phyloP scores from a whole-genome alignment of 2,888 invertebrate genomes.

The Sphaeridia pumilis region DNA sequence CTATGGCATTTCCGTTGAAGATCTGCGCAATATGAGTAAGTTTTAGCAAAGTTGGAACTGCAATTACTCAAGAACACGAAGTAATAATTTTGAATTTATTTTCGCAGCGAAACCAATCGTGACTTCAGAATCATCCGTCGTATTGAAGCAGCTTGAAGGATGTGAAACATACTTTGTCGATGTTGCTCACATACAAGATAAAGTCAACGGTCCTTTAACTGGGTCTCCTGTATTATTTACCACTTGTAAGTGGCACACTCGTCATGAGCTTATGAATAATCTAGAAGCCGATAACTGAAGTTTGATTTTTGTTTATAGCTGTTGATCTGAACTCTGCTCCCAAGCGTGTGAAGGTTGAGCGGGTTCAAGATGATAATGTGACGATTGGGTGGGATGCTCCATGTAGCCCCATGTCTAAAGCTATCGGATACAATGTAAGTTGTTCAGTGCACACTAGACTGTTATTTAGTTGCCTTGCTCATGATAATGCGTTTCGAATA shows the following conservation, averaged over 20 bases:
- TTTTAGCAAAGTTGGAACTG: too few species aligned
- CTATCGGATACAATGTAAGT: constrained; percentile 52
- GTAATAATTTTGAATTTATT: background rate
- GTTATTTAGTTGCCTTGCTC: background rate
- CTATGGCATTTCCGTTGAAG: constrained; percentile 51
- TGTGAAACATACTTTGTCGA: constrained; percentile 64
- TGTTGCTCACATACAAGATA: constrained; percentile 52
- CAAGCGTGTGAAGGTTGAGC: constrained; percentile 49
- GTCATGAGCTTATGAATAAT: background rate
- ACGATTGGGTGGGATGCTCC: constrained; percentile 59
- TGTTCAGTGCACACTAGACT: background rate
- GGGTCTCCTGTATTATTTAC: constrained; percentile 45
- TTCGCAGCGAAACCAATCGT: constrained; percentile 3
- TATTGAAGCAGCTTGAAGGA: constrained; percentile 52
- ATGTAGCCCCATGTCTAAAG: constrained; percentile 47
- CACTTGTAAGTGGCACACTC: constrained; percentile 42
- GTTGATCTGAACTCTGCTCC: constrained; percentile 56
- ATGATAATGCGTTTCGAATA: background rate
- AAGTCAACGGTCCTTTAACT: constrained; percentile 49
- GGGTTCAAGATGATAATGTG: constrained; percentile 43
- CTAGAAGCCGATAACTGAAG: too few species aligned
- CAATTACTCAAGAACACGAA: background rate
- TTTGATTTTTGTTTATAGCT: background rate
- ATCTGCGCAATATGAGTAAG: constrained; percentile 49
- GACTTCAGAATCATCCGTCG: constrained; percentile 47